Evolutionary conservation across 1,140 invertebrate genomes (phyloP), one percentile per base, ranked within the genome.

Genomic region (Chionoecetes opilio): DNA sequence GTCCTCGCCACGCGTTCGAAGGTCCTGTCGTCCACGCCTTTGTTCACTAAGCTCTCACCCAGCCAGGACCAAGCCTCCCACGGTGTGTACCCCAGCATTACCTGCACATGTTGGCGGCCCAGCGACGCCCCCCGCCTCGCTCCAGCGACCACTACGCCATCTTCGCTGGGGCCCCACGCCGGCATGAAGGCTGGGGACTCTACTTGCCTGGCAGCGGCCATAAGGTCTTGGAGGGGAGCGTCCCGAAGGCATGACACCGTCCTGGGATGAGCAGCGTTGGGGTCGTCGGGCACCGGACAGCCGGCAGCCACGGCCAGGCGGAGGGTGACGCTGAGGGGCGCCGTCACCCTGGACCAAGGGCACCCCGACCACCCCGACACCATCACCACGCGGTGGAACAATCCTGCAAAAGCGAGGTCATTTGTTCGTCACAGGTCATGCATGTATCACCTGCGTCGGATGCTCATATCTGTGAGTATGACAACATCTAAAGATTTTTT

Each of bases 21-120:
- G 2, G 94, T 95, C 8, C 91, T 63, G 26, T 93, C 82, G 26
- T 96, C 94, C 21, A 96, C 95, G 26, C 96, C 96, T 9, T 95
- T 46, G 6, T 75, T 87, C n/a, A 96, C 88, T 3, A 96, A 84
- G 29, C 92, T 84, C 34, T 96, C 93, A 26, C 96, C 94, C 0
- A 96, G 93, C 96, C 96, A 96, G 3, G 96, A 89, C 95, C 96
- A 96, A 2, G 95, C 94, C 82, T 96, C 96, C 93, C 95, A 95
- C 3, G 96, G 96, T 17, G 95, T 96, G 82, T 93, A 95, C 2
- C 96, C 96, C 21, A 96, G 34, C 75, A 96, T 97, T 99, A 98
- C 95, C 99, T 98, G 95, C 98, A 97, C 96, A 98, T 98, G 84
- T 98, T 98, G 96, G 99, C 98, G 96, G 99, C 99, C 34, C 99